phyloP scores from a whole-genome alignment of 2,888 invertebrate species.

The Coronaproctus castanopsis region DNA sequence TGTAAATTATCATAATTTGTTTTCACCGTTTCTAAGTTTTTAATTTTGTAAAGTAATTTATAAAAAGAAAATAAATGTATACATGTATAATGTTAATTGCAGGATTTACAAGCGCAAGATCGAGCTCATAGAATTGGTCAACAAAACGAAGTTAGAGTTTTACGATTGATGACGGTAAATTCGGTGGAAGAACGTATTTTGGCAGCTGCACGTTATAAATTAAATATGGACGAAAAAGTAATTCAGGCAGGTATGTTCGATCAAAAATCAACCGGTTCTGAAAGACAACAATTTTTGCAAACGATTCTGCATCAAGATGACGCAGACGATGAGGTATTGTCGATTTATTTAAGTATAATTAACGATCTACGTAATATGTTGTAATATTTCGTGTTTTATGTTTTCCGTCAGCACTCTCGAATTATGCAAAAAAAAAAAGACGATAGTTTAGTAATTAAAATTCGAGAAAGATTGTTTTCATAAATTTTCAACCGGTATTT shows the following conservation, averaged over 20 bases:
- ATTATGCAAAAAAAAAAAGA: too few species aligned
- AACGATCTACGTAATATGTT: neutral
- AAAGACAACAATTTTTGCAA: constrained; percentile 87
- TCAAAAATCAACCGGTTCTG: constrained; percentile 93
- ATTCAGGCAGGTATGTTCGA: constrained; percentile 99
- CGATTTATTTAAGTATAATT: neutral
- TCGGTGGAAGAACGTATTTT: constrained; percentile 96
- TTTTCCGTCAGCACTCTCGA: too few species aligned
- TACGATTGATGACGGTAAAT: constrained; percentile 95
- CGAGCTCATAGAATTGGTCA: constrained; percentile 98
- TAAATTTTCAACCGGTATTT: too few species aligned
- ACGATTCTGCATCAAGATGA: constrained; percentile 87
- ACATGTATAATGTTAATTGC: constrained; percentile 17
- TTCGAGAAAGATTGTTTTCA: too few species aligned
- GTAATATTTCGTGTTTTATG: too few species aligned
- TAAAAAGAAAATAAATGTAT: neutral
- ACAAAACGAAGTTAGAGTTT: constrained; percentile 90
- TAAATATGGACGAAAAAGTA: constrained; percentile 99
- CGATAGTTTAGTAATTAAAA: too few species aligned
- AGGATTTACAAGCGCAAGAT: constrained; percentile 98
- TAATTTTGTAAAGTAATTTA: neutral
- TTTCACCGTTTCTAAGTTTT: neutral
- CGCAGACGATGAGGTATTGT: constrained; percentile 63
- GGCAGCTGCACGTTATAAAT: constrained; percentile 90
- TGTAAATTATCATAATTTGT: neutral